Evolutionary conservation across 2,113 vertebrate genomes (phyloP).

Genomic region (Amblyornis subalaris): DNA sequence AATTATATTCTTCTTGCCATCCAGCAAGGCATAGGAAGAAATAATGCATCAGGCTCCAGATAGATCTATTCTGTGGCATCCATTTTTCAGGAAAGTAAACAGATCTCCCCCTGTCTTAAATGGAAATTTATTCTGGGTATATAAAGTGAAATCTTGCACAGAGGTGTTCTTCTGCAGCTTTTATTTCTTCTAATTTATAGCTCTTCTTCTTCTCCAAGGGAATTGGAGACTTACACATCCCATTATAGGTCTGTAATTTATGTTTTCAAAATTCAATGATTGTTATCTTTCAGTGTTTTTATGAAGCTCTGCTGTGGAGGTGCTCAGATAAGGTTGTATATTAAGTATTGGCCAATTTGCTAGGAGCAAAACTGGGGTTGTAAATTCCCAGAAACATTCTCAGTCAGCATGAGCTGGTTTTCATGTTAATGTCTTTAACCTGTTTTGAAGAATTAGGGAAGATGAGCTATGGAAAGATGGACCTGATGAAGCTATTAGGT

Average conservation of each 20-base stretch:
- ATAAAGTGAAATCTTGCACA: conserved; percentile 20
- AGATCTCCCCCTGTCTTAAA: neutral
- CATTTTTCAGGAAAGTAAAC: conserved; percentile 27
- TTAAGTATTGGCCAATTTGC: conserved; percentile 1
- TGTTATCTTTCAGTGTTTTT: conserved; percentile 26
- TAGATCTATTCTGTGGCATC: neutral
- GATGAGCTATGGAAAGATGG: neutral
- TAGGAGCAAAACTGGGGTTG: neutral
- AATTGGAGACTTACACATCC: neutral
- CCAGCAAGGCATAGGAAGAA: neutral
- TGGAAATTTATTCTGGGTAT: conserved; percentile 28
- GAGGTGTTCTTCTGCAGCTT: neutral
- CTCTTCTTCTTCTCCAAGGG: neutral
- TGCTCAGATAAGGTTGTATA: conserved; percentile 4
- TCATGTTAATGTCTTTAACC: neutral
- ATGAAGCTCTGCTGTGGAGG: neutral
- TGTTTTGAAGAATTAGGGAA: neutral
- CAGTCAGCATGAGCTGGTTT: neutral
- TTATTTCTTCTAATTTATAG: conserved; percentile 44
- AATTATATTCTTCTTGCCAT: neutral
- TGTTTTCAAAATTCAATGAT: neutral
- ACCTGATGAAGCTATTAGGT: neutral
- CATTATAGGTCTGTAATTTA: conserved; percentile 29
- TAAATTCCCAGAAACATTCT: neutral
- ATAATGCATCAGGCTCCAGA: neutral